These are phyloP conservation scores for Acleris sparsana DNA, from an alignment of 2,888 invertebrate species.

Conservation along the genomic window DNA sequence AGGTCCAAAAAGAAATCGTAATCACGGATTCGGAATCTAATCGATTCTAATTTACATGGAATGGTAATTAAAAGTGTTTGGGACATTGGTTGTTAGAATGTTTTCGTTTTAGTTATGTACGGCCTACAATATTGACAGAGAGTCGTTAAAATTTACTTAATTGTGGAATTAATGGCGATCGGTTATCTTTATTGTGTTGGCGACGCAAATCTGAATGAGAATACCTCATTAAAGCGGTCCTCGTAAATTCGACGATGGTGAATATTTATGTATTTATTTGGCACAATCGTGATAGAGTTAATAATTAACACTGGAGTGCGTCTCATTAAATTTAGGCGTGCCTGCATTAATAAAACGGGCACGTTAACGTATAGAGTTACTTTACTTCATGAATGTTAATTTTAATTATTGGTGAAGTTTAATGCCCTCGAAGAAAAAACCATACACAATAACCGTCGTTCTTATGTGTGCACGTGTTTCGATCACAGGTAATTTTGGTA, in stretches of 20 bases:
- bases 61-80: conserved; percentile 66
- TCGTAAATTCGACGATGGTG: conserved; percentile 34
- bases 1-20: conserved; percentile 38
- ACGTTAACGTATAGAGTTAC: background rate
- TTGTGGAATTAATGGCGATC: conserved; percentile 52
- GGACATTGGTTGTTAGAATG: conserved; percentile 51
- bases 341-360: conserved; percentile 7
- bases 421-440: background rate
- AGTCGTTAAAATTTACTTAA: conserved; percentile 49
- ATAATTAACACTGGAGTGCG: conserved; percentile 25
- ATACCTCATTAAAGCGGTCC: conserved; percentile 45
- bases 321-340: conserved; percentile 24
- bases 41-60: conserved; percentile 62
- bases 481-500: no score
- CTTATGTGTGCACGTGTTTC: no score
- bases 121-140: conserved; percentile 42
- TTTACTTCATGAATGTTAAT: background rate
- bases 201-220: conserved; percentile 47
- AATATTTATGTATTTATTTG: conserved; percentile 37
- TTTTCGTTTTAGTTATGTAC: conserved; percentile 48
- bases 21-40: conserved; percentile 47
- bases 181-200: conserved; percentile 54
- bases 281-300: conserved; percentile 23
- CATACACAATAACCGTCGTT: no score
- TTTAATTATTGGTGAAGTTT: conserved; percentile 1